Percentiles rank a stretch among this genome's conserved stretches.
phyloP scores from a whole-genome alignment of 1,140 invertebrate species.

The Aleiodes sp. region DNA sequence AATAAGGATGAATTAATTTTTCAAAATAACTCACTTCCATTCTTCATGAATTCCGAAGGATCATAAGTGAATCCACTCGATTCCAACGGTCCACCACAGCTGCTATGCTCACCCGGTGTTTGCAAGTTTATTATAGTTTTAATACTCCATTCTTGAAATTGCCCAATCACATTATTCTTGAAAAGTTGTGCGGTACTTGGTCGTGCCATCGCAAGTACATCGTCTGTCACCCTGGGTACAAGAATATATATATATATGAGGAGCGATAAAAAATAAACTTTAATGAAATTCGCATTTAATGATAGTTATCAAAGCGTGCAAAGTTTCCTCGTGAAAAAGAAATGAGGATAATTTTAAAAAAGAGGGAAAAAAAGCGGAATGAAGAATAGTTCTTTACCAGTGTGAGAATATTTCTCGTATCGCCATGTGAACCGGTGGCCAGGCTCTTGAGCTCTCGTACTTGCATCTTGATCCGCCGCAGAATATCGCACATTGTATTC shows the following conservation, averaged over 20 bases:
- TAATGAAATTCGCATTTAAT: background rate
- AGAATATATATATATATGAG: too few relatives aligned
- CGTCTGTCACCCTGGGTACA: slow-evolving; percentile 81
- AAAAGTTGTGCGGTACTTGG: slow-evolving; percentile 79
- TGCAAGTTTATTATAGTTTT: slow-evolving; percentile 87
- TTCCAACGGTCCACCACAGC: slow-evolving; percentile 80
- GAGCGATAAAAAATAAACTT: too few relatives aligned
- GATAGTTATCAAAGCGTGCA: background rate
- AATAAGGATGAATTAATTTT: background rate
- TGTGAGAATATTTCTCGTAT: slow-evolving; percentile 84
- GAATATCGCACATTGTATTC: slow-evolving; percentile 80
- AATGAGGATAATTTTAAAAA: background rate
- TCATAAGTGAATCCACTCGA: slow-evolving; percentile 80
- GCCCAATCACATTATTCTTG: slow-evolving; percentile 79
- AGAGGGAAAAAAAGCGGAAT: slow-evolving; percentile 20
- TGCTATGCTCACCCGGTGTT: slow-evolving; percentile 83
- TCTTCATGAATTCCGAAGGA: slow-evolving; percentile 83
- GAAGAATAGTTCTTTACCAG: slow-evolving; percentile 70
- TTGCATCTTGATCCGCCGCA: slow-evolving; percentile 85
- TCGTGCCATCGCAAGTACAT: slow-evolving; percentile 88
- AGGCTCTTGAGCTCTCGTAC: slow-evolving; percentile 77
- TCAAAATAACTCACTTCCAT: slow-evolving; percentile 73
- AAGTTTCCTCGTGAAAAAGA: background rate
- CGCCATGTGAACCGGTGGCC: slow-evolving; percentile 75
- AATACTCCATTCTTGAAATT: slow-evolving; percentile 82